Conservation (phyloP, 2,888 invertebrate species). For the Capitulum mitella region DNA sequence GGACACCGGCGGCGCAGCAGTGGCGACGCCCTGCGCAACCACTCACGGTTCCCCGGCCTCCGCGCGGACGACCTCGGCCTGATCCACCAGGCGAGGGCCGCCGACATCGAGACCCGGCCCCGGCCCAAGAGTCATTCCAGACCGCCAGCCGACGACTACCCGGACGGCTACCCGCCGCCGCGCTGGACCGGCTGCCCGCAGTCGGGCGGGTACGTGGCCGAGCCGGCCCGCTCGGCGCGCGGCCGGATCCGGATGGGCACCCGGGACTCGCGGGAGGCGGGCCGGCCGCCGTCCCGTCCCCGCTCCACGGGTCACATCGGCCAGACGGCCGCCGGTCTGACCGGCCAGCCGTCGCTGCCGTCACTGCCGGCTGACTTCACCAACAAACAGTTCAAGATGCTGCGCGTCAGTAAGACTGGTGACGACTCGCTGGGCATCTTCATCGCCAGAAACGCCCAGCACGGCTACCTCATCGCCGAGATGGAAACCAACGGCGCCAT, state of each 20-base stretch:
- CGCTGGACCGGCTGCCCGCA: no score
- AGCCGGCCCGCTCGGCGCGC: background rate
- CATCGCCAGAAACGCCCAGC: constrained; percentile 31
- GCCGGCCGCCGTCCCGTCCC: background rate
- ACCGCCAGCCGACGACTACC: no score
- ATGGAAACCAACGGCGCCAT: constrained; percentile 60
- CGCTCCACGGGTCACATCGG: constrained; percentile 7
- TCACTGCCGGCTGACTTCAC: constrained; percentile 19
- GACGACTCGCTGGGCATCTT: constrained; percentile 34
- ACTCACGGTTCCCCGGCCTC: background rate
- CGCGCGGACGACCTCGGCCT: background rate
- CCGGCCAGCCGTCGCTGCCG: background rate
- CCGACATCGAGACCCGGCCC: background rate
- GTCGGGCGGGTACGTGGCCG: background rate
- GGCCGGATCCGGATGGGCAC: constrained; percentile 12
- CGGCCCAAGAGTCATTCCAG: no score
- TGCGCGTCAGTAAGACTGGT: constrained; percentile 57
- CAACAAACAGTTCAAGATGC: constrained; percentile 40
- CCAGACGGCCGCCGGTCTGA: background rate
- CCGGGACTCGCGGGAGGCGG: background rate
- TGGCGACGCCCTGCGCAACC: background rate
- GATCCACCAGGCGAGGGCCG: background rate
- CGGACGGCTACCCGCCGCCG: background rate
- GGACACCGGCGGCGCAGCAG: background rate
- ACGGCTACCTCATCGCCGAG: constrained; percentile 47